Base-by-base conservation (phyloP, 2,888 invertebrate genomes). In the Lepetodrilus schrolli region DNA sequence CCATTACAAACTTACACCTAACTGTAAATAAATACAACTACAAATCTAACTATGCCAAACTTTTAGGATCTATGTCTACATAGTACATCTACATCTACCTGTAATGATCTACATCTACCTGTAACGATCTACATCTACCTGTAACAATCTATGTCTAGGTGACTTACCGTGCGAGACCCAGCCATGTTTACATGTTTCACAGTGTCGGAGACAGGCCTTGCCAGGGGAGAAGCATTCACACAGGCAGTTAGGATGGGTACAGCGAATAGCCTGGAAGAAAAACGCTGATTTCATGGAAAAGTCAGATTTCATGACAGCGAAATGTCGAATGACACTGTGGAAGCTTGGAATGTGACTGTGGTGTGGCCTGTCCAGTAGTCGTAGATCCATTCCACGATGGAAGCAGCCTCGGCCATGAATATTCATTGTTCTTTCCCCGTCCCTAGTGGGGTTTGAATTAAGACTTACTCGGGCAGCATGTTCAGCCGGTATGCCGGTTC, bases 111-210 rank as follows among this genome's bases (percentile, higher is more conserved):
- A n/a, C n/a, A n/a, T n/a, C n/a, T n/a, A n/a, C n/a, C n/a, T n/a
- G n/a, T n/a, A n/a, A n/a, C n/a, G n/a, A n/a, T n/a, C n/a, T n/a
- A n/a, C n/a, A n/a, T n/a, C n/a, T n/a, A n/a, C n/a, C n/a, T n/a
- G n/a, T n/a, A n/a, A n/a, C n/a, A n/a, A n/a, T n/a, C n/a, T n/a
- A n/a, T n/a, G n/a, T n/a, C n/a, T n/a, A n/a, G n/a, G n/a, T n/a
- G n/a, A 86, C 94, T 94, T 89, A 94, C 94, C 94, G 90, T 94
- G 94, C 82, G 93, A 93, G 74, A 94, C 94, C 94, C 94, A 94
- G 79, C 94, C 94, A 90, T 94, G 94, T 84, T 93, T 93, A 89
- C 94, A 94, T 80, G 93, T 93, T 85, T 94, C 94, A 91, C 94
- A 94, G 89, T 92, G 93, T 73, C 94, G 92, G 77, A 94, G 92